These are phyloP conservation scores for Pseudorectes ferrugineus DNA, from an alignment of 2,113 vertebrate genomes.

Conservation along the genomic window DNA sequence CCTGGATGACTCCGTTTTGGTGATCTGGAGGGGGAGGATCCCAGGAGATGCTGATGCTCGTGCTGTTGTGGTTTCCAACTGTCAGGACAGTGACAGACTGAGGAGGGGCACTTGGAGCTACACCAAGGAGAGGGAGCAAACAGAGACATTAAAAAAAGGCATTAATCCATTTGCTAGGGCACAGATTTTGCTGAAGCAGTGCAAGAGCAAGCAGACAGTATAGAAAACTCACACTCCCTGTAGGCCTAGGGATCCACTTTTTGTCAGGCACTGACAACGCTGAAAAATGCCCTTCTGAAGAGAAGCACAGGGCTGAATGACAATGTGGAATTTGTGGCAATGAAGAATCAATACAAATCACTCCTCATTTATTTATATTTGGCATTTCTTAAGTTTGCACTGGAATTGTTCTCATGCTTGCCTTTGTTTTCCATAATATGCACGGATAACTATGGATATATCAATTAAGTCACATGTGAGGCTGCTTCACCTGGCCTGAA, in stretches of 20 bases:
- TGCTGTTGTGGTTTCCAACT: slow-evolving; percentile 95
- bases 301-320: neutral
- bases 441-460: neutral
- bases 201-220: neutral
- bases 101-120: slow-evolving; percentile 95
- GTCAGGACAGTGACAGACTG: slow-evolving; percentile 96
- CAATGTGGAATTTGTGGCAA: neutral
- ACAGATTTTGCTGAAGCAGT: neutral
- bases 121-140: slow-evolving; percentile 34
- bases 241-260: neutral
- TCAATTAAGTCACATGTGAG: neutral
- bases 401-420: neutral
- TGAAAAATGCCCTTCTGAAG: slow-evolving; percentile 25
- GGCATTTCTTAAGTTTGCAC: neutral
- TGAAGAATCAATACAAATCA: neutral
- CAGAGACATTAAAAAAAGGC: neutral
- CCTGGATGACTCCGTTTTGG: slow-evolving; percentile 97
- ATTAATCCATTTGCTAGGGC: neutral
- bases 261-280: neutral
- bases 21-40: slow-evolving; percentile 94
- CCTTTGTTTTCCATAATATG: neutral
- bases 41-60: slow-evolving; percentile 98
- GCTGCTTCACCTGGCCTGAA: neutral
- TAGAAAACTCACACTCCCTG: neutral
- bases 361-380: neutral